Evolutionary conservation across 2,888 invertebrate genomes (phyloP), one percentile per base, ranked within the genome.

Genomic region (Perizoma affinitatum): DNA sequence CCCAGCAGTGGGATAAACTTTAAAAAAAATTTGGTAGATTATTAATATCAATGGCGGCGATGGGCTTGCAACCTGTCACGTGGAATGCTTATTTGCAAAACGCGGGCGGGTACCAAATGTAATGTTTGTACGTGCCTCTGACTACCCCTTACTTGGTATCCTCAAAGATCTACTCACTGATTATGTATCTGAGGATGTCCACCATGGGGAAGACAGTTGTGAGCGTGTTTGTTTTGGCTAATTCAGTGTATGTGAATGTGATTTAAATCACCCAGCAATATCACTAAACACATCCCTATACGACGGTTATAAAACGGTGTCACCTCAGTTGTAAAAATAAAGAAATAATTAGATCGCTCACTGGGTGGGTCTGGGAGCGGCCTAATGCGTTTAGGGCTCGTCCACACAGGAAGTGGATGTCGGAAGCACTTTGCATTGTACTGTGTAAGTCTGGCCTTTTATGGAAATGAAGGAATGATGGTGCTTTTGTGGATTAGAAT

Each of bases 311-410:
- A 64, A 54, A 43, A 44, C n/a, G 43, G 49, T 60, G 63, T 61
- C 50, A 50, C 47, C 38, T 52, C 7, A 45, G 55, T 41, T 52
- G 63, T 70, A 68, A 69, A 60, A 71, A 69, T 73, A 76, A 74
- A 69, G 73, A 70, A 75, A 78, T 79, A 80, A 82, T 82, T 80
- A 81, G 76, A 78, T 73, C 68, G 68, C 57, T 63, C 56, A 56
- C 58, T 71, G 74, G 80, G 74, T 61, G 61, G 53, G 75, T 58
- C 73, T 52, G 76, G 83, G 84, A 58, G 84, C 76, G 83, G 74
- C 73, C 67, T 79, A 80, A 82, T 78, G 77, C 69, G 69, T 73
- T 71, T 67, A 70, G 77, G 83, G 77, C 64, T 79, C 63, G 66
- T 76, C 72, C 69, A 72, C 64, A 55, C 68, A 60, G 71, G 72